These are phyloP conservation scores for Octodon degus DNA, from an alignment of 2,113 vertebrate species.

Conservation along the genomic window DNA sequence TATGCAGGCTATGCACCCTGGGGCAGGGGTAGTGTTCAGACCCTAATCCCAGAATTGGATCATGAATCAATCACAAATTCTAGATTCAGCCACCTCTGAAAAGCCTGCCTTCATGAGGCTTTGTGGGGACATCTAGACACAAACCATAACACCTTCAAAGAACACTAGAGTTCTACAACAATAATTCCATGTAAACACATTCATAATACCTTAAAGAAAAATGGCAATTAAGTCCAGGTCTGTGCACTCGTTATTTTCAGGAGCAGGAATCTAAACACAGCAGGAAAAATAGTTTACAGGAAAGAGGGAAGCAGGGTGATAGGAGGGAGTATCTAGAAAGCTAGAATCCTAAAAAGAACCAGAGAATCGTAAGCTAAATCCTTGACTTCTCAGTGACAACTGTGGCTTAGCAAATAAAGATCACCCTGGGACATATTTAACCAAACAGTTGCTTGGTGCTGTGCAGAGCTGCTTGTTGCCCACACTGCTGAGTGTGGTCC, in stretches of 20 bases:
- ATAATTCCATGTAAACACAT: not conserved
- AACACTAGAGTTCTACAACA: not conserved
- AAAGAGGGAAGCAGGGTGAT: not conserved
- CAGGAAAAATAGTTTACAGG: conserved; percentile 2
- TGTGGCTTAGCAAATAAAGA: conserved; percentile 58
- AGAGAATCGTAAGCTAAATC: conserved; percentile 63
- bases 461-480: not conserved
- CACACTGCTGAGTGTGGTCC: not conserved
- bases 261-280: conserved; percentile 28
- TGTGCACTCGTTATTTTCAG: conserved; percentile 29
- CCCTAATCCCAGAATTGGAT: too few species aligned
- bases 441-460: conserved; percentile 39
- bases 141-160: not conserved
- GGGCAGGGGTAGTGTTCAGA: not conserved
- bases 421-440: conserved; percentile 30
- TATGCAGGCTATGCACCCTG: not conserved
- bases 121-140: not conserved
- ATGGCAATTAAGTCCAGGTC: not conserved
- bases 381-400: conserved; percentile 53
- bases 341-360: conserved; percentile 50
- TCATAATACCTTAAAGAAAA: conserved; percentile 24
- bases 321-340: not conserved
- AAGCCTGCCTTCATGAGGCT: not conserved
- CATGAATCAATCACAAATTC: not conserved
- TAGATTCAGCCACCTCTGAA: not conserved